Evolutionary conservation across 1,140 invertebrate species (phyloP).

Genomic region (Drosophila suzukii): DNA sequence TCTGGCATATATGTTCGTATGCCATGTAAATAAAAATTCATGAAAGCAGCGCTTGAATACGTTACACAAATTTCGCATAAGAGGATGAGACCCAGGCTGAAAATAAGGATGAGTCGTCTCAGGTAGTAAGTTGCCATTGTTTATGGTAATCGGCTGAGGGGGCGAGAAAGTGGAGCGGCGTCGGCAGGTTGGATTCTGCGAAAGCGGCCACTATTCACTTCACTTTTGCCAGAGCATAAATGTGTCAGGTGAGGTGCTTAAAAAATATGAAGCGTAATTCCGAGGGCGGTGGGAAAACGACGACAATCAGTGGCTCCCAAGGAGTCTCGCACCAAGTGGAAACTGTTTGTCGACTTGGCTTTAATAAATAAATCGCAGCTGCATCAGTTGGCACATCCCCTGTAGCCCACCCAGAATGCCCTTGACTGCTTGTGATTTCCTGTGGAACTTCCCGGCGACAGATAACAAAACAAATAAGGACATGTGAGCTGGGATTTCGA

Average conservation of each 20-base stretch:
- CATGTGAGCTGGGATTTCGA: background rate
- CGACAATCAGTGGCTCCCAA: conserved; percentile 6
- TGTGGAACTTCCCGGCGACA: conserved; percentile 58
- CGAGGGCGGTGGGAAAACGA: conserved; percentile 4
- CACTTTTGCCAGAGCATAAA: conserved; percentile 54
- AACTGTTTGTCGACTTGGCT: conserved; percentile 48
- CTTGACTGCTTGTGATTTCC: conserved; percentile 69
- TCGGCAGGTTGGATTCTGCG: background rate
- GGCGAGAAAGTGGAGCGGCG: background rate
- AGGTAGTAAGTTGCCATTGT: conserved; percentile 62
- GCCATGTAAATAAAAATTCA: conserved; percentile 64
- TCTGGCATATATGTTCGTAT: conserved; percentile 10
- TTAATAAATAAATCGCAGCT: conserved; percentile 79
- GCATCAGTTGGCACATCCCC: conserved; percentile 62
- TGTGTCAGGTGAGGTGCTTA: conserved; percentile 76
- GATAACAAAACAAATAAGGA: conserved; percentile 60
- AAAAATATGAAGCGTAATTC: conserved; percentile 53
- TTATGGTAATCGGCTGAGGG: conserved; percentile 50
- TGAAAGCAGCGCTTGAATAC: conserved; percentile 55
- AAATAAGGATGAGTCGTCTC: conserved; percentile 35
- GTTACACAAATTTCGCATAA: conserved; percentile 48
- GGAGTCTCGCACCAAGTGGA: conserved; percentile 19
- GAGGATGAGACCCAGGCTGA: conserved; percentile 27
- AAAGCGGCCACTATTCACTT: conserved; percentile 67
- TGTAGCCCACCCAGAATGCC: conserved; percentile 58